These are phyloP conservation scores for Copidosoma floridanum DNA, from an alignment of 1,140 invertebrate species.

Conservation along the genomic window DNA sequence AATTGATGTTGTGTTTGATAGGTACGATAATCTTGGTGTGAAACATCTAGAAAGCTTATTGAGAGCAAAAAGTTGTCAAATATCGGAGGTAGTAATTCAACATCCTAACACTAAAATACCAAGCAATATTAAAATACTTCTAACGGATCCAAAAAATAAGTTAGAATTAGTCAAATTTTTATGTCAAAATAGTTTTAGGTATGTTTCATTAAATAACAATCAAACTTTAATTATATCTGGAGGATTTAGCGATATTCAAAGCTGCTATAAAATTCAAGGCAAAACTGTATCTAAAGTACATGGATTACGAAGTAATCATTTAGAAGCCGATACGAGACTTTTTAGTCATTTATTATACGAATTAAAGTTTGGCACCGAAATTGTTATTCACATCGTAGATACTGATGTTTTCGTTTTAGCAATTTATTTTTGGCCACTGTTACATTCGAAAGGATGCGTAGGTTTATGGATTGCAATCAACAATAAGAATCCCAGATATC, in stretches of 20 bases:
- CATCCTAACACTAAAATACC: neutral
- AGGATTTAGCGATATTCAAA: neutral
- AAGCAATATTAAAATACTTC: neutral
- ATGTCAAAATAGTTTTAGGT: too few species aligned
- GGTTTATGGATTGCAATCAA: neutral
- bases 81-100: neutral
- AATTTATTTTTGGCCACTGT: neutral
- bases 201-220: neutral
- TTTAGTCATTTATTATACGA: neutral
- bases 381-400: neutral
- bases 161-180: neutral
- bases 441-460: neutral
- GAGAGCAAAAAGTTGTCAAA: neutral
- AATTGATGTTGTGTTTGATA: neutral
- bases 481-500: neutral
- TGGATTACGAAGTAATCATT: neutral
- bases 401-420: conserved; percentile 1
- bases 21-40: neutral
- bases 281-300: neutral
- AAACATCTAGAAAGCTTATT: neutral
- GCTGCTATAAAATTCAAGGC: neutral
- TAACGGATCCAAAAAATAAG: neutral
- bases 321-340: neutral
- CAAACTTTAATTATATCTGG: neutral
- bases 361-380: neutral